phyloP scores from a whole-genome alignment of 64 coral and sea anemone species.

The Montipora efflorescens region DNA sequence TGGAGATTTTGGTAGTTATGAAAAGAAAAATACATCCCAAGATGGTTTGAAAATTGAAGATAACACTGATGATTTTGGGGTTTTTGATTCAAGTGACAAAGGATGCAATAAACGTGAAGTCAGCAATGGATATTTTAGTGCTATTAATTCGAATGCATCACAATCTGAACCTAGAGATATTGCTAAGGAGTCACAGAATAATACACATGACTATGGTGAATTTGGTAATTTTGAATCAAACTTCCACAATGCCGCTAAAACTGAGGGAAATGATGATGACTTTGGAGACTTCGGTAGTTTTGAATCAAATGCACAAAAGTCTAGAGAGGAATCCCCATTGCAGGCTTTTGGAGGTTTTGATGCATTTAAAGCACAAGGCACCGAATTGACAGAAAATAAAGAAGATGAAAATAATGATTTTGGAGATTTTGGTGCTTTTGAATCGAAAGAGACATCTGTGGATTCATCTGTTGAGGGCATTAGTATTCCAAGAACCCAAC shows the following conservation, averaged over 20 bases:
- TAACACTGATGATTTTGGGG: conserved; percentile 47
- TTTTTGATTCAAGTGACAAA: conserved; percentile 5
- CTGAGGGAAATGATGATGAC: not conserved
- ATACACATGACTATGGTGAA: not conserved
- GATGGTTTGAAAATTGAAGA: not conserved
- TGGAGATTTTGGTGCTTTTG: conserved; percentile 21
- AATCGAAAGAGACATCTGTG: not conserved
- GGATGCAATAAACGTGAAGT: not conserved
- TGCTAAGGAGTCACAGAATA: not conserved
- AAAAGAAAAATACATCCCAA: not conserved
- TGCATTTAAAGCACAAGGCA: not conserved
- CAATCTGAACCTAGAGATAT: too few relatives aligned
- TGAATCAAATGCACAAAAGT: conserved; percentile 3
- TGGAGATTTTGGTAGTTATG: conserved; percentile 31
- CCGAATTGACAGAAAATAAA: not conserved
- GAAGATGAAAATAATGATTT: not conserved
- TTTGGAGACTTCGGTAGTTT: conserved; percentile 28
- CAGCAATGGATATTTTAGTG: not conserved
- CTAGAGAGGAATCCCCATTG: too few relatives aligned
- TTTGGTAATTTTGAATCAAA: not conserved
- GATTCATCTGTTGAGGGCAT: not conserved
- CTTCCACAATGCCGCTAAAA: not conserved
- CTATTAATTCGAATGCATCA: not conserved
- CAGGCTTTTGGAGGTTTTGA: not conserved
- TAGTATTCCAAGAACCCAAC: not conserved